A percentile compares a stretch with the other conserved stretches of the same genome.
These are phyloP conservation scores for Acropternis orthonyx DNA, from an alignment of 2,797 vertebrate species.

Conservation along the genomic window DNA sequence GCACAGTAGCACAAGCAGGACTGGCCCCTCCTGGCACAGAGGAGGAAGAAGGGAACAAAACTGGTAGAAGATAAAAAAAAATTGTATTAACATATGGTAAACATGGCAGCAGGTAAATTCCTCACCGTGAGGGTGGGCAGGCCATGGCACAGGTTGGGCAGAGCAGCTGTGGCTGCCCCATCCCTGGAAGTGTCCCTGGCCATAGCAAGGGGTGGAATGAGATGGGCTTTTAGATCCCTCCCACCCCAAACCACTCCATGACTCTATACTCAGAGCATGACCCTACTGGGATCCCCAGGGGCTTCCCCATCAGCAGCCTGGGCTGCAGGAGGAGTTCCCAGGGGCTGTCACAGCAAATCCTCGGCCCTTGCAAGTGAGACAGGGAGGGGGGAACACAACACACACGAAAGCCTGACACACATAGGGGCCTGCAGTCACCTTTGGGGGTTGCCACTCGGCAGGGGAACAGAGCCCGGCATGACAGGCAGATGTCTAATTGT, in stretches of 20 bases:
- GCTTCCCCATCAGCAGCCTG: fast-evolving
- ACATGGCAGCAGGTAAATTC: background rate
- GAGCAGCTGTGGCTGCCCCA: background rate
- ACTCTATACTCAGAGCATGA: fast-evolving
- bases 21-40: background rate
- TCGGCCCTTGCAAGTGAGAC: background rate
- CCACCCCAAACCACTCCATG: background rate
- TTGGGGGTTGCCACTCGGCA: background rate
- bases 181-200: background rate
- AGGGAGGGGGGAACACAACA: background rate
- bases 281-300: fast-evolving
- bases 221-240: background rate
- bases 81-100: background rate
- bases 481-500: background rate
- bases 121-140: background rate
- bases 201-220: background rate
- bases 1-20: background rate
- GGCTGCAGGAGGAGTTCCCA: background rate
- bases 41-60: background rate
- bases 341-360: background rate
- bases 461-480: background rate
- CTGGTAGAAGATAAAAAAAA: background rate
- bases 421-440: fast-evolving
- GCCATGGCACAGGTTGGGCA: background rate
- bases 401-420: background rate